Conservation (phyloP, 2,113 vertebrate genomes). For the Chunga burmeisteri region DNA sequence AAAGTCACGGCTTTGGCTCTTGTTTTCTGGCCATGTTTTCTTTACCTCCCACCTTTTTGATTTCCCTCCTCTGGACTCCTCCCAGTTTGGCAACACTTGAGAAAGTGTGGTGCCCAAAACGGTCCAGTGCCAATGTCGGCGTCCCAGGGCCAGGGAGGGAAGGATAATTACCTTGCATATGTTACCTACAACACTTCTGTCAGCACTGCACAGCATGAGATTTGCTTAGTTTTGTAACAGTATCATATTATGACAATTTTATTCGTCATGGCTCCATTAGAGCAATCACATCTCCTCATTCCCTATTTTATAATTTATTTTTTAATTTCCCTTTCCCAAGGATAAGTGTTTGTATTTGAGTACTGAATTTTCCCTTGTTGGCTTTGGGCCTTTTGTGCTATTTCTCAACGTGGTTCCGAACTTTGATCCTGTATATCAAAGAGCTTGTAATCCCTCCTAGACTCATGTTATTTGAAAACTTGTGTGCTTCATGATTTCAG, state of each 20-base stretch:
- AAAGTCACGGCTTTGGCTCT: neutral
- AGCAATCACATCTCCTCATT: neutral
- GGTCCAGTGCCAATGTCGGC: neutral
- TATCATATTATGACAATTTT: neutral
- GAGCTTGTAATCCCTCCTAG: neutral
- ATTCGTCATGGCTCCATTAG: neutral
- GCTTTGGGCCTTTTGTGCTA: neutral
- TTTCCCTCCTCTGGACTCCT: neutral
- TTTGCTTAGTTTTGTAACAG: neutral
- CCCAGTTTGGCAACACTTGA: neutral
- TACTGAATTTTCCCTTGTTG: neutral
- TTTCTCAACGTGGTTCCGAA: neutral
- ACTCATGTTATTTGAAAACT: neutral
- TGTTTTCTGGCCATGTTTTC: neutral
- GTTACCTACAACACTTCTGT: neutral
- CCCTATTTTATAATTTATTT: neutral
- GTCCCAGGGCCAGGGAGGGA: neutral
- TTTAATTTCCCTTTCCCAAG: neutral
- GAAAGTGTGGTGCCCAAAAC: neutral
- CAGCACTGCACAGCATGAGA: neutral
- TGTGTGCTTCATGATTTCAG: neutral
- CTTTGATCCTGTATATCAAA: neutral
- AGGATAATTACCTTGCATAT: conserved; percentile 4
- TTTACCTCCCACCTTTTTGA: neutral
- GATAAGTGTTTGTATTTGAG: neutral